Evolutionary conservation across 2,888 invertebrate species (phyloP), one percentile per base, ranked within the genome.

Genomic region (Drosophila acutilabella): DNA sequence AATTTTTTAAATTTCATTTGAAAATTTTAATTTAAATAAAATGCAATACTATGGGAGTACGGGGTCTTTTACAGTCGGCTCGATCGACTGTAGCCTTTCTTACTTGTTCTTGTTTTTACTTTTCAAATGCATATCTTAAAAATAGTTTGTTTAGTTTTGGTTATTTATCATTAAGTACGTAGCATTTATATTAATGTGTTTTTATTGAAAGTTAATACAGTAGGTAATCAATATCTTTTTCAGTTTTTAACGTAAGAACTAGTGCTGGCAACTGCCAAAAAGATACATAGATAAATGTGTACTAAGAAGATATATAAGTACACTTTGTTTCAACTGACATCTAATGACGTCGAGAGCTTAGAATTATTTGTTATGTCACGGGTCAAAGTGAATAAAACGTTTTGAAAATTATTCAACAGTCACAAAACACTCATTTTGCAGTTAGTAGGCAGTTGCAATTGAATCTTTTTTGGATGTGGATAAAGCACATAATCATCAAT

Each of bases 401-500:
- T 65, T 69, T 40, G 23, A 33, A 68, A 86, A 64, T 79, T 80
- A 56, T 77, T 80, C 78, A 65, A 33, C 57, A 51, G 7, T 53
- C 33, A 50, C 41, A 60, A 60, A 40, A 61, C 65, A 78, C 53
- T 68, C 52, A 36, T 40, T 57, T 48, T 73, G 61, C 85, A 71
- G 65, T 64, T 54, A 26, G 44, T n/a, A 47, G 33, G 36, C 13
- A 36, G 47, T 38, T 73, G 74, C 73, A 65, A 45, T 52, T 74
- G 11, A 36, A 13, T 36, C 11, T 36, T 4, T 36, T 59, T 44
- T 36, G 56, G 41, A 52, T 64, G 70, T 66, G 87, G 56, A 62
- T 58, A 67, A 68, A 74, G 68, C 68, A 74, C 69, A 82, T 86
- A 86, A 83, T 88, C 89, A 83, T 83, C 87, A 83, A 83, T 83